phyloP scores from a whole-genome alignment of 2,888 invertebrate genomes.

The Nomada hirtipes region DNA sequence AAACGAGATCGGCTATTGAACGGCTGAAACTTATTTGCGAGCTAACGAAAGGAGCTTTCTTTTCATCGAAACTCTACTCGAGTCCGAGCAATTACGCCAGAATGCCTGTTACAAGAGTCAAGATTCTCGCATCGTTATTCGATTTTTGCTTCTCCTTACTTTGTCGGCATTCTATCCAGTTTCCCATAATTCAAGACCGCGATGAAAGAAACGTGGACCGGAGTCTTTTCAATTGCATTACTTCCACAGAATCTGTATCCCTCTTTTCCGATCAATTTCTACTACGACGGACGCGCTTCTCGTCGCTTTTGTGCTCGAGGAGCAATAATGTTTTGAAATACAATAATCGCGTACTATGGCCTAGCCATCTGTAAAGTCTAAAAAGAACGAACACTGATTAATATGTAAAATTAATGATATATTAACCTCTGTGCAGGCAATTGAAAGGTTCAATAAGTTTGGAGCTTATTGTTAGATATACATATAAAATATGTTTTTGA shows the following conservation, averaged over 20 bases:
- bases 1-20: constrained; percentile 62
- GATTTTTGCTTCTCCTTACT: constrained; percentile 52
- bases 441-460: no score
- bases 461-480: no score
- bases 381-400: no score
- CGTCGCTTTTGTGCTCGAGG: constrained; percentile 12
- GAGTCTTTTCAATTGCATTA: constrained; percentile 61
- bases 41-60: constrained; percentile 68
- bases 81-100: constrained; percentile 67
- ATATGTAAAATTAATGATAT: no score
- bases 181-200: constrained; percentile 47
- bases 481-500: no score
- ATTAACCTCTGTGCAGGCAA: no score
- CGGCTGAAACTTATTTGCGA: constrained; percentile 66
- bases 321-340: constrained; percentile 2
- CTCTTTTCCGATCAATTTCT: constrained; percentile 36
- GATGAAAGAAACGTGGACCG: constrained; percentile 60
- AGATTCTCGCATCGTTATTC: constrained; percentile 70
- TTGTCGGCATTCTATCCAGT: constrained; percentile 30
- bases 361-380: no score
- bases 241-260: constrained; percentile 31
- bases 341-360: neutral
- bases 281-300: constrained; percentile 21
- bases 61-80: constrained; percentile 56
- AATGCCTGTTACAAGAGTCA: constrained; percentile 63